Percentiles rank a stretch among this genome's conserved stretches.
phyloP scores from a whole-genome alignment of 2,888 invertebrate genomes.

The Physocephala rufipes region DNA sequence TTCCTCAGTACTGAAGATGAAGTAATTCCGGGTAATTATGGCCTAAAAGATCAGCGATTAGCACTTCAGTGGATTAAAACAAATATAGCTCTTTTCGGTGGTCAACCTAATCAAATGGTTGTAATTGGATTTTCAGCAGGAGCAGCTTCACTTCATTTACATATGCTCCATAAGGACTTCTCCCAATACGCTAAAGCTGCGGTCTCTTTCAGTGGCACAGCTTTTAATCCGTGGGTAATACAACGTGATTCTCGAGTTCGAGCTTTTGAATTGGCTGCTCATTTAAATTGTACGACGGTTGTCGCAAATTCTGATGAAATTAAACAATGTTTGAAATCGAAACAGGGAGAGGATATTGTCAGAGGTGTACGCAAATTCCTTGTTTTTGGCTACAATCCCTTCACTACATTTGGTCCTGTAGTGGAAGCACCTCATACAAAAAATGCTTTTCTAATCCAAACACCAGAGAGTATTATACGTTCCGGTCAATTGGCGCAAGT shows the following conservation, averaged over 20 bases:
- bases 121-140: constrained; percentile 78
- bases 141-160: constrained; percentile 78
- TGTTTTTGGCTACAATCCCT: constrained; percentile 73
- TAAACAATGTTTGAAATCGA: constrained; percentile 72
- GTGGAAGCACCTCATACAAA: constrained; percentile 68
- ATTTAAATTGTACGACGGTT: constrained; percentile 72
- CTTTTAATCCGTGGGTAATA: constrained; percentile 72
- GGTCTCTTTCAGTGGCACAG: constrained; percentile 74
- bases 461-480: constrained; percentile 72
- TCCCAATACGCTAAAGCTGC: constrained; percentile 44
- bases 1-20: constrained; percentile 80
- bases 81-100: constrained; percentile 77
- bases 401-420: constrained; percentile 78
- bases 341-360: constrained; percentile 72
- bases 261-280: constrained; percentile 70
- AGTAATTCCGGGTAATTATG: constrained; percentile 75
- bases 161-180: constrained; percentile 70
- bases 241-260: constrained; percentile 68
- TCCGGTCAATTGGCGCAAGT: constrained; percentile 72
- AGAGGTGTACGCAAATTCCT: constrained; percentile 61
- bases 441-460: constrained; percentile 73
- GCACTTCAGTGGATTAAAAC: constrained; percentile 76
- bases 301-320: constrained; percentile 68
- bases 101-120: constrained; percentile 75
- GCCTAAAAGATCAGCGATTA: constrained; percentile 77